phyloP scores from a whole-genome alignment of 2,113 vertebrate species.

The Paedocypris sp. region DNA sequence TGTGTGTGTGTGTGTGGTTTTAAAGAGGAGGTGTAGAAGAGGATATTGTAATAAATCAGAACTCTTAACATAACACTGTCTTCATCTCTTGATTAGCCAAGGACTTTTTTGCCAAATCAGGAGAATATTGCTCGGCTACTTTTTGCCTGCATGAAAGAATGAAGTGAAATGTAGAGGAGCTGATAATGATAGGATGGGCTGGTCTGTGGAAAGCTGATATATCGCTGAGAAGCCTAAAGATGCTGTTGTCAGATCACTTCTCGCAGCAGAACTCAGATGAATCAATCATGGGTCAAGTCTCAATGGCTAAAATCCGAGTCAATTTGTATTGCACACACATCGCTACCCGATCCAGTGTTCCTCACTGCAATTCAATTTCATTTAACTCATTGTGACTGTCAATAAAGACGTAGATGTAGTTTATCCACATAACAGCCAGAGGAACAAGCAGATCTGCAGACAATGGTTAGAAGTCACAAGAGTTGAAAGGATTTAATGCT shows the following conservation, averaged over 20 bases:
- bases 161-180: slow-evolving; percentile 11
- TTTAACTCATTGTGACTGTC: neutral
- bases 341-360: neutral
- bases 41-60: no score
- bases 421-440: neutral
- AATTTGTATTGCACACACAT: slow-evolving; percentile 1
- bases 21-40: no score
- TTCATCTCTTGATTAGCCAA: neutral
- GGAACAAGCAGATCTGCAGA: neutral
- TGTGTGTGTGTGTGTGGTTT: no score
- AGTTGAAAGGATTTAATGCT: neutral
- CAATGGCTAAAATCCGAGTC: slow-evolving; percentile 5
- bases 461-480: neutral
- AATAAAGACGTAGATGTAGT: no score
- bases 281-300: neutral
- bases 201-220: neutral
- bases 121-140: neutral
- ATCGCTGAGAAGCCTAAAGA: neutral
- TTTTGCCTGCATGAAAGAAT: slow-evolving; percentile 7
- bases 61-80: no score
- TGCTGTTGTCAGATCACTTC: slow-evolving; percentile 6
- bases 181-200: neutral
- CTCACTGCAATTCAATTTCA: slow-evolving; percentile 6
- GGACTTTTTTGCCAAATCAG: neutral
- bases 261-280: neutral